Conservation (phyloP, 2,797 vertebrate genomes). For the Botia almorhae region DNA sequence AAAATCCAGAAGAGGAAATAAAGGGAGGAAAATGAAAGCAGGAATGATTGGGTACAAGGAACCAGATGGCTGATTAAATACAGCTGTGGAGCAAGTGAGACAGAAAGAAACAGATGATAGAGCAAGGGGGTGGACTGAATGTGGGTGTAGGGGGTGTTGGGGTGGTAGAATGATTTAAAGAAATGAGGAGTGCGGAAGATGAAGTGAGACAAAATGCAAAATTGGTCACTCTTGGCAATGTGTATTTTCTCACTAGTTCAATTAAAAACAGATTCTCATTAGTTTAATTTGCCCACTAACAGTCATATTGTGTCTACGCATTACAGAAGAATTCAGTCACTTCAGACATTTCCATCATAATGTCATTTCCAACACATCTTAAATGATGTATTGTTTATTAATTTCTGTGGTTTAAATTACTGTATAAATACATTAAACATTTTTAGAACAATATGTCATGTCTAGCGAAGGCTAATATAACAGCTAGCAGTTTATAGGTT, state of each 20-base stretch:
- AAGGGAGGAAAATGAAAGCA: slow-evolving; percentile 62
- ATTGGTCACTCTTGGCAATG: not conserved
- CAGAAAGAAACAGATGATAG: not conserved
- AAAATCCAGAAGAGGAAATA: slow-evolving; percentile 54
- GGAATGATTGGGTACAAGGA: slow-evolving; percentile 46
- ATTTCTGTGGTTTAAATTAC: not conserved
- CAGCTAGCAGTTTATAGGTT: slow-evolving; percentile 6
- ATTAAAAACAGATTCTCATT: not conserved
- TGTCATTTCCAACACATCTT: not conserved
- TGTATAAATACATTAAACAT: not conserved
- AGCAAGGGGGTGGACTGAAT: not conserved
- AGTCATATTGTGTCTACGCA: not conserved
- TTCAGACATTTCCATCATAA: too few relatives aligned
- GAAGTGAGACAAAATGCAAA: slow-evolving; percentile 14
- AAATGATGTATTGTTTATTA: not conserved
- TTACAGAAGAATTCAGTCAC: too few relatives aligned
- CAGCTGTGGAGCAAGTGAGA: slow-evolving; percentile 71
- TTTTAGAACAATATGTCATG: not conserved
- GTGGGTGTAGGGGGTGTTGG: not conserved
- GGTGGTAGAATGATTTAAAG: slow-evolving; percentile 36
- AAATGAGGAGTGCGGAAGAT: slow-evolving; percentile 4
- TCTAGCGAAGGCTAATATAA: not conserved
- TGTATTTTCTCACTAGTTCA: not conserved
- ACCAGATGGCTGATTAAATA: slow-evolving; percentile 73
- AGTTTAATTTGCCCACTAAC: not conserved